Conservation (phyloP, 1,140 invertebrate species). For the Brachionus rubens region DNA sequence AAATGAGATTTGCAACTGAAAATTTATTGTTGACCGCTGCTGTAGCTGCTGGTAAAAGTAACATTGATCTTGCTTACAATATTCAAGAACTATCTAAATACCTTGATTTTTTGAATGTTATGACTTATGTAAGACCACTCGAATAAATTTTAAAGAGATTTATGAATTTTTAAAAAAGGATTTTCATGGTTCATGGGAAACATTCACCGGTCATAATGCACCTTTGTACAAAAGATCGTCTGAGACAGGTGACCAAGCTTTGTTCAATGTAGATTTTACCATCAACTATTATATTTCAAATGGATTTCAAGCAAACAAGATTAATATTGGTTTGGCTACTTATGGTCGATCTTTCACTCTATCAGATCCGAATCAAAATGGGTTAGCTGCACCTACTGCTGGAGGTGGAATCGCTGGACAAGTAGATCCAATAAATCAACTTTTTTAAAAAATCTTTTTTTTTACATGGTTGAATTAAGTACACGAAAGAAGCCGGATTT, state of each 20-base stretch:
- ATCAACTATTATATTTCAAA: conserved; percentile 71
- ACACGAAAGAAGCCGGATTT: conserved; percentile 76
- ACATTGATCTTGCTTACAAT: conserved; percentile 67
- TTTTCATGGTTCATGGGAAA: conserved; percentile 39
- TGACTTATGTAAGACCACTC: conserved; percentile 71
- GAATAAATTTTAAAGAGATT: too few species aligned
- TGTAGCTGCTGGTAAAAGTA: conserved; percentile 48
- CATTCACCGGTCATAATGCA: conserved; percentile 3
- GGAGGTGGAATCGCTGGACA: conserved; percentile 72
- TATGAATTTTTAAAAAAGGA: conserved; percentile 68
- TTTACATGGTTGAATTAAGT: conserved; percentile 64
- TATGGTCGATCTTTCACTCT: conserved; percentile 82
- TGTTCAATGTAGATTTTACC: conserved; percentile 51
- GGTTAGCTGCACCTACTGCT: conserved; percentile 82
- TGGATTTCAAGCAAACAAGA: conserved; percentile 74
- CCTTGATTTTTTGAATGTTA: conserved; percentile 39
- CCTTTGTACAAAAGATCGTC: not conserved
- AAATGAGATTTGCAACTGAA: conserved; percentile 47
- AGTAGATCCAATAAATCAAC: not conserved
- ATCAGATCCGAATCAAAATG: conserved; percentile 76
- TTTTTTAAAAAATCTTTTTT: not conserved
- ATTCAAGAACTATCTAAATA: conserved; percentile 67
- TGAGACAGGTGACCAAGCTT: conserved; percentile 38
- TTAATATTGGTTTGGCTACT: conserved; percentile 79
- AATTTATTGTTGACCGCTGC: conserved; percentile 49